Conservation (phyloP, 2,113 vertebrate species). For the Oncorhynchus mykiss region DNA sequence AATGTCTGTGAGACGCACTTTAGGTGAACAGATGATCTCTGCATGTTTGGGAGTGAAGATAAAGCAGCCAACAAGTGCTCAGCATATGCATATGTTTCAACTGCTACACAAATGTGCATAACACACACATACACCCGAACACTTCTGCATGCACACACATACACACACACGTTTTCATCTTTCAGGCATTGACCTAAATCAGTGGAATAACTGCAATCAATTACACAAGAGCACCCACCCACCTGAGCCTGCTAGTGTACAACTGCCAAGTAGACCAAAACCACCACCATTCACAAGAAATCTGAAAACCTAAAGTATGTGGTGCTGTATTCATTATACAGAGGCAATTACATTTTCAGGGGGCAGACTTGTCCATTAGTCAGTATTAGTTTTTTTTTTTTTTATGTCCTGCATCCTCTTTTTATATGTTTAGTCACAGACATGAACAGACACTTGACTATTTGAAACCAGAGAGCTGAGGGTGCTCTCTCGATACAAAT, state of each 20-base stretch:
- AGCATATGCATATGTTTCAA: too few relatives aligned
- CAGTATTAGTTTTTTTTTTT: too few relatives aligned
- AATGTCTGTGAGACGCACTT: too few relatives aligned
- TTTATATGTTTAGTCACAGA: not conserved
- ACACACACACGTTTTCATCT: constrained; percentile 13
- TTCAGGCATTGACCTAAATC: constrained; percentile 29
- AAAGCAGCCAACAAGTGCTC: too few relatives aligned
- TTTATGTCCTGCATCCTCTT: too few relatives aligned
- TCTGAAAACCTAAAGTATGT: not conserved
- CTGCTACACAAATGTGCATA: not conserved
- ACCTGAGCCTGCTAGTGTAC: constrained; percentile 29
- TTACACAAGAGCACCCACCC: constrained; percentile 31
- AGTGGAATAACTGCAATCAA: constrained; percentile 33
- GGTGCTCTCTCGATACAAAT: not conserved
- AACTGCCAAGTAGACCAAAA: constrained; percentile 11
- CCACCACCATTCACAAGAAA: not conserved
- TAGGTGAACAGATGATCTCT: too few relatives aligned
- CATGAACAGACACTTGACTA: not conserved
- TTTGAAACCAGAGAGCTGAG: not conserved
- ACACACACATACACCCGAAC: not conserved
- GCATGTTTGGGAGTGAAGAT: too few relatives aligned
- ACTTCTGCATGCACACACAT: not conserved
- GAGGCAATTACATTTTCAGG: not conserved
- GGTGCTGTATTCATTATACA: not conserved
- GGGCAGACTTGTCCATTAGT: not conserved